Percentiles rank a stretch among this genome's conserved stretches.
These are phyloP conservation scores for Micrastur ruficollis DNA, from an alignment of 2,797 vertebrate species.

Conservation along the genomic window DNA sequence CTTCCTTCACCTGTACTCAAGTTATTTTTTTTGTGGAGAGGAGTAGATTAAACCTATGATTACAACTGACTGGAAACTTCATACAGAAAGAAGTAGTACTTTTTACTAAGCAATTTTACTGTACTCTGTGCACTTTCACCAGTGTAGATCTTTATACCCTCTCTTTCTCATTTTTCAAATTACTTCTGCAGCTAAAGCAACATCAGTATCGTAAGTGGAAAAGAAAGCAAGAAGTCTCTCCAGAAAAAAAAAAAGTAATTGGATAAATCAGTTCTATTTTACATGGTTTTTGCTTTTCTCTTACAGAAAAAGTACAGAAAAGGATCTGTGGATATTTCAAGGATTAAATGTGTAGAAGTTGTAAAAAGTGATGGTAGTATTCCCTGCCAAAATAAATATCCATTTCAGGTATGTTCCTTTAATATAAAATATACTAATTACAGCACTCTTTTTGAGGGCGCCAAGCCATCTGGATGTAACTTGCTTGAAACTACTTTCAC, in stretches of 20 bases:
- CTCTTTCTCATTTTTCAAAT: not conserved
- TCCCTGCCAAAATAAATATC: slow-evolving; percentile 93
- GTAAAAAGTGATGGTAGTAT: slow-evolving; percentile 85
- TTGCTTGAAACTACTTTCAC: not conserved
- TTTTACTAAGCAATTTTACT: not conserved
- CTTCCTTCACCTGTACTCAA: not conserved
- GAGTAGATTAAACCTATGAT: not conserved
- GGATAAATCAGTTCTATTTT: not conserved
- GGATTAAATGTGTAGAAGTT: slow-evolving; percentile 89
- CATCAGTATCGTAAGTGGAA: not conserved
- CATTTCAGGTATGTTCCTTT: slow-evolving; percentile 86
- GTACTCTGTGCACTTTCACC: not conserved
- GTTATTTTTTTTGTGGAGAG: not conserved
- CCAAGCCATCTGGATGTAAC: not conserved
- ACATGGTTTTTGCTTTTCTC: not conserved
- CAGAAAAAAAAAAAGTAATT: not conserved
- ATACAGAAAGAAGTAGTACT: not conserved
- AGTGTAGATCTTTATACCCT: not conserved
- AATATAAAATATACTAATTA: not conserved
- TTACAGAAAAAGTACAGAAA: slow-evolving; percentile 87
- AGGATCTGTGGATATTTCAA: slow-evolving; percentile 87
- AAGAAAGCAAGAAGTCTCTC: not conserved
- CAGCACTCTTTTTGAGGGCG: not conserved
- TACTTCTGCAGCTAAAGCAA: not conserved
- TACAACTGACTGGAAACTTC: not conserved